Conservation (phyloP, 2,113 vertebrate genomes). For the Sorex araneus region DNA sequence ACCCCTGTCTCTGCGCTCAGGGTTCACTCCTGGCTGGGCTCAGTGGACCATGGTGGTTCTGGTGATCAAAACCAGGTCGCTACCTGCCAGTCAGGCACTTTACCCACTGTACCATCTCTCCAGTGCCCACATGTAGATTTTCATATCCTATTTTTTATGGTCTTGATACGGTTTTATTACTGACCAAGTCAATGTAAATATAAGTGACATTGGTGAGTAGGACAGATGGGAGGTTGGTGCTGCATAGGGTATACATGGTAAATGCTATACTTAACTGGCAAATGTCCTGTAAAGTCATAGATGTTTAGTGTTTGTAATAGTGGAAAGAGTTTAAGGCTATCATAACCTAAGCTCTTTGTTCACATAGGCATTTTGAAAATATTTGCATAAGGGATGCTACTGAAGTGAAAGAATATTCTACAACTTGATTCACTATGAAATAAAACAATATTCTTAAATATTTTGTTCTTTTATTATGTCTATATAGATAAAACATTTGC, state of each 20-base stretch:
- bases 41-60: no score
- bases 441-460: conserved; percentile 17
- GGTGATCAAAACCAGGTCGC: no score
- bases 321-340: background rate
- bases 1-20: no score
- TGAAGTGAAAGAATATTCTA: background rate
- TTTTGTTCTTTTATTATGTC: conserved; percentile 51
- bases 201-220: conserved; percentile 18
- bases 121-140: background rate
- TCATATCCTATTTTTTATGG: conserved; percentile 22
- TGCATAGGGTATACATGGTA: background rate
- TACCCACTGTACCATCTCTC: no score
- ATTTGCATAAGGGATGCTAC: conserved; percentile 7
- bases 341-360: background rate
- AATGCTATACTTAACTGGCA: background rate
- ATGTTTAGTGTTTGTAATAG: background rate
- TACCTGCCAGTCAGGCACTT: no score
- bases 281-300: background rate
- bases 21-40: no score
- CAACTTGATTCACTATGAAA: conserved; percentile 48
- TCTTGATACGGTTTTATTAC: conserved; percentile 37
- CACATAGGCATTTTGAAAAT: conserved; percentile 23
- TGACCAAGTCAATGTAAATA: conserved; percentile 3
- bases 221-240: background rate
- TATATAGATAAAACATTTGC: conserved; percentile 42